Evolutionary conservation across 2,113 vertebrate genomes (phyloP).

Genomic region (Romanogobio albipinnatus): DNA sequence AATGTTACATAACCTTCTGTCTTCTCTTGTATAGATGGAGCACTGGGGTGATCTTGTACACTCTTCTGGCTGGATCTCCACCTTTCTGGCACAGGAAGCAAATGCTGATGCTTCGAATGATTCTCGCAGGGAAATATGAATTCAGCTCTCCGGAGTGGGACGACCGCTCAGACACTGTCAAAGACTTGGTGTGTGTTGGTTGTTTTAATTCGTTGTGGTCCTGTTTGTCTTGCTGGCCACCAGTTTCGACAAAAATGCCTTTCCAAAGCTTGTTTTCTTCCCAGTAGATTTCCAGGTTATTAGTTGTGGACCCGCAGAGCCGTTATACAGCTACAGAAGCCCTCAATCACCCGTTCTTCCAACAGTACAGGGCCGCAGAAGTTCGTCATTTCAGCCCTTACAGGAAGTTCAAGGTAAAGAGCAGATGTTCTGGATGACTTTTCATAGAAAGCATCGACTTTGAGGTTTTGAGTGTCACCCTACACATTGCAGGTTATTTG

Average conservation of each 20-base stretch:
- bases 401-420: slow-evolving; percentile 90
- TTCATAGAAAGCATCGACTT: not conserved
- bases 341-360: slow-evolving; percentile 93
- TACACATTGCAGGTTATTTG: slow-evolving; percentile 82
- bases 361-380: slow-evolving; percentile 91
- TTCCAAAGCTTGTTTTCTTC: not conserved
- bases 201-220: not conserved
- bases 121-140: slow-evolving; percentile 87
- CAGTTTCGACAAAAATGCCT: no score
- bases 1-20: not conserved
- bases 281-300: slow-evolving; percentile 85
- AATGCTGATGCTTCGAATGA: slow-evolving; percentile 97
- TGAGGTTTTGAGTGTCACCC: not conserved
- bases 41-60: slow-evolving; percentile 96
- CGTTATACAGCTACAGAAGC: slow-evolving; percentile 85
- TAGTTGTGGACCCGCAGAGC: slow-evolving; percentile 85
- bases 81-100: slow-evolving; percentile 99
- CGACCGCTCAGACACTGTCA: slow-evolving; percentile 92
- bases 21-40: slow-evolving; percentile 84
- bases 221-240: not conserved
- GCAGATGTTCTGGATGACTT: not conserved
- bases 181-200: slow-evolving; percentile 84
- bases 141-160: slow-evolving; percentile 94
- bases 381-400: slow-evolving; percentile 92
- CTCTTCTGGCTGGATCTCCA: slow-evolving; percentile 91